Conservation (phyloP, 2,113 vertebrate genomes). For the Pogona vitticeps region DNA sequence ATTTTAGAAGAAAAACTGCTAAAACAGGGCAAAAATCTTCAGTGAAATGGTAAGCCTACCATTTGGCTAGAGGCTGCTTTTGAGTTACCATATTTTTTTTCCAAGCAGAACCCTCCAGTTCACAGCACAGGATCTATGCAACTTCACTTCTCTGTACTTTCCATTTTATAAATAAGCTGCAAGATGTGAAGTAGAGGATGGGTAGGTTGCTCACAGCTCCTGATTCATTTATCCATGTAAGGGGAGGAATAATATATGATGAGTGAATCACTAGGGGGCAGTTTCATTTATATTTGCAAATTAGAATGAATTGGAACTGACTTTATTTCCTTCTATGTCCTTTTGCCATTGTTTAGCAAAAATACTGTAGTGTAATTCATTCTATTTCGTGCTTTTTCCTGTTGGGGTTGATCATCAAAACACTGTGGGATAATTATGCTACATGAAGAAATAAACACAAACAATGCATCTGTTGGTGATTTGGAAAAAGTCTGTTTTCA, state of each 20-base stretch:
- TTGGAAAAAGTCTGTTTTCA: neutral
- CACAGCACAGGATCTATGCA: neutral
- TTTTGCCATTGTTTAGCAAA: neutral
- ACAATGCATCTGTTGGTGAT: neutral
- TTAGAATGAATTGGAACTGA: too few species aligned
- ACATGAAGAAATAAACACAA: neutral
- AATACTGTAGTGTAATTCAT: neutral
- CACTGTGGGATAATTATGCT: too few species aligned
- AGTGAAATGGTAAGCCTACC: neutral
- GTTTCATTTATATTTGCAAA: neutral
- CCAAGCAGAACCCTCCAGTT: neutral
- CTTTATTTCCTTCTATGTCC: too few species aligned
- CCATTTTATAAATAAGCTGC: neutral
- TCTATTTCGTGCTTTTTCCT: too few species aligned
- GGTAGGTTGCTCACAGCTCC: neutral
- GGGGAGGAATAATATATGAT: neutral
- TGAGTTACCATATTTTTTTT: neutral
- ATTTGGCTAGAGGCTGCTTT: neutral
- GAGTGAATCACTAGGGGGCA: neutral
- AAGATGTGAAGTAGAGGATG: neutral
- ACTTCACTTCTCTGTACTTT: neutral
- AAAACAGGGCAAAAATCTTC: neutral
- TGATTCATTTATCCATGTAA: neutral
- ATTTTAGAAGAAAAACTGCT: neutral
- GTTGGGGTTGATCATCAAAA: too few species aligned